Evolutionary conservation across 2,113 vertebrate genomes (phyloP).

Genomic region (Anser brachyrhynchus): DNA sequence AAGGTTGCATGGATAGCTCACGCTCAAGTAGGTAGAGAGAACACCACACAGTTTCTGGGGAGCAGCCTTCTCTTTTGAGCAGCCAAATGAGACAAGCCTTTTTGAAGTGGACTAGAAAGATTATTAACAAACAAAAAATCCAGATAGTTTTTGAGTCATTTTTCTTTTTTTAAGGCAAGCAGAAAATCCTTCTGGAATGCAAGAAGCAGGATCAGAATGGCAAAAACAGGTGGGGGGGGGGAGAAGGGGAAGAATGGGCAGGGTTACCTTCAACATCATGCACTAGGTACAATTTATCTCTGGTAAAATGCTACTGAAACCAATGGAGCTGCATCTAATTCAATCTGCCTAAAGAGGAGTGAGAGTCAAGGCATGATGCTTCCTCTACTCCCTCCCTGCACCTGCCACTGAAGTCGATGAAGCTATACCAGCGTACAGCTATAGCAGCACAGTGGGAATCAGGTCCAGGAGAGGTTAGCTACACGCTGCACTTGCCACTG

Average conservation of each 20-base stretch:
- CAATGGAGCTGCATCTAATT: not conserved
- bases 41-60: not conserved
- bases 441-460: not conserved
- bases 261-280: not conserved
- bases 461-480: not conserved
- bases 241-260: not conserved
- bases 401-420: not conserved
- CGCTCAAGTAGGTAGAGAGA: not conserved
- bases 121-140: not conserved
- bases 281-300: not conserved
- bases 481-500: not conserved
- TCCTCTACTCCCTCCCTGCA: not conserved
- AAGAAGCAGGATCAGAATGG: constrained; percentile 19
- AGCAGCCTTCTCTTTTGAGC: not conserved
- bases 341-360: not conserved
- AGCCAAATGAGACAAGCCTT: constrained; percentile 7
- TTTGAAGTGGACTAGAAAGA: not conserved
- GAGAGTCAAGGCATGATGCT: not conserved
- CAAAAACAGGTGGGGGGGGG: not conserved
- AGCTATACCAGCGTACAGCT: not conserved
- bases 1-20: not conserved
- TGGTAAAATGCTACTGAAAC: not conserved
- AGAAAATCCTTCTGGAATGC: constrained; percentile 35
- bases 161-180: constrained; percentile 53
- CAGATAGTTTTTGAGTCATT: not conserved